Conservation (phyloP, 2,113 vertebrate species). For the Tauraco erythrolophus region DNA sequence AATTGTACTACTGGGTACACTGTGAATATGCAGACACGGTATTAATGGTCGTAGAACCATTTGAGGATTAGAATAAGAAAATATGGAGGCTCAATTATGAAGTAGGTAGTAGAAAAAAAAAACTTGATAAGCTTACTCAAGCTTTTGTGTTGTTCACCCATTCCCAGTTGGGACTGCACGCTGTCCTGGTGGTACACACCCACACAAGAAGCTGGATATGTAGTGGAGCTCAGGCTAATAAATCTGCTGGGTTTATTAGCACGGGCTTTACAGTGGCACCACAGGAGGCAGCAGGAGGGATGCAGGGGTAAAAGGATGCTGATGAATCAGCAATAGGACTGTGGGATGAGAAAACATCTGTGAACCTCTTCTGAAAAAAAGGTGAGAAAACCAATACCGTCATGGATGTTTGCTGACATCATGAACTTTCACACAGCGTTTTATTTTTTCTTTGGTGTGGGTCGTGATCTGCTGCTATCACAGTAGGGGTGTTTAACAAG, state of each 20-base stretch:
- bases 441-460: background rate
- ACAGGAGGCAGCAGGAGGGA: background rate
- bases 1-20: background rate
- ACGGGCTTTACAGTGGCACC: background rate
- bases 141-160: rapidly evolving
- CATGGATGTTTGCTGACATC: background rate
- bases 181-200: background rate
- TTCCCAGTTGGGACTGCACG: background rate
- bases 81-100: background rate
- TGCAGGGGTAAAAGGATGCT: background rate
- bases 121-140: background rate
- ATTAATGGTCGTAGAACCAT: background rate
- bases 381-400: background rate
- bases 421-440: background rate
- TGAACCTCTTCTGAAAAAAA: background rate
- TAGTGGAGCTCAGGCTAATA: background rate
- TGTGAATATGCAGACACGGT: background rate
- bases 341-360: background rate
- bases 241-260: background rate
- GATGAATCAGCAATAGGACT: background rate
- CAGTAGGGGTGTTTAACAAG: background rate
- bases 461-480: conserved; percentile 10
- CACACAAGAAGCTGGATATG: background rate
- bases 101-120: rapidly evolving
- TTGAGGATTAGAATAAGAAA: background rate